These are phyloP conservation scores for Melanerpes aurifrons DNA, from an alignment of 2,113 vertebrate species.

Conservation along the genomic window DNA sequence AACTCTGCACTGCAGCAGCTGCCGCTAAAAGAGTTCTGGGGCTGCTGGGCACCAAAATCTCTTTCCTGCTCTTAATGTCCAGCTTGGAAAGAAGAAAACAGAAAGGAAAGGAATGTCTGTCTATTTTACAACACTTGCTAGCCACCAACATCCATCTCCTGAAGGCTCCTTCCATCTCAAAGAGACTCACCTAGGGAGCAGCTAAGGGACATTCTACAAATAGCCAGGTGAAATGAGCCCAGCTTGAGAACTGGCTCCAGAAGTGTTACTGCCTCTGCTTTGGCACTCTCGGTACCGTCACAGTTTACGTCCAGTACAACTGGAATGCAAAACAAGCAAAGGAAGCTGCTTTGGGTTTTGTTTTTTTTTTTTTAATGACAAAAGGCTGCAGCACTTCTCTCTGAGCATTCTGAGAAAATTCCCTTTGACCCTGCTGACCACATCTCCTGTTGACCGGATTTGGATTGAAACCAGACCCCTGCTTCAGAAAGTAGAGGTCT, in stretches of 20 bases:
- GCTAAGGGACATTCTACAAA: not conserved
- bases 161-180: not conserved
- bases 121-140: not conserved
- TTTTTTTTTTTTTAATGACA: not conserved
- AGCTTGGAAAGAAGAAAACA: not conserved
- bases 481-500: not conserved
- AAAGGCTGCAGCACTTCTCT: not conserved
- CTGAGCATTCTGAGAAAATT: not conserved
- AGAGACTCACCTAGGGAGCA: not conserved
- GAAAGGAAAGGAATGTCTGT: not conserved
- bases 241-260: not conserved
- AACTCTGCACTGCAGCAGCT: constrained; percentile 65
- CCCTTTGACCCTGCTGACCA: not conserved
- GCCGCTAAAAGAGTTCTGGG: not conserved
- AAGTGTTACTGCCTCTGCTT: not conserved
- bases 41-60: not conserved
- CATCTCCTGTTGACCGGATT: not conserved
- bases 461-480: not conserved
- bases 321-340: not conserved
- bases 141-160: not conserved
- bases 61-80: not conserved
- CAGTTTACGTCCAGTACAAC: not conserved
- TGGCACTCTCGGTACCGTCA: not conserved
- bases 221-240: not conserved
- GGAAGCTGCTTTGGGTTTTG: not conserved